Evolutionary conservation across 2,888 invertebrate genomes (phyloP), one percentile per base, ranked within the genome.

Genomic region (Lasius fuliginosus): DNA sequence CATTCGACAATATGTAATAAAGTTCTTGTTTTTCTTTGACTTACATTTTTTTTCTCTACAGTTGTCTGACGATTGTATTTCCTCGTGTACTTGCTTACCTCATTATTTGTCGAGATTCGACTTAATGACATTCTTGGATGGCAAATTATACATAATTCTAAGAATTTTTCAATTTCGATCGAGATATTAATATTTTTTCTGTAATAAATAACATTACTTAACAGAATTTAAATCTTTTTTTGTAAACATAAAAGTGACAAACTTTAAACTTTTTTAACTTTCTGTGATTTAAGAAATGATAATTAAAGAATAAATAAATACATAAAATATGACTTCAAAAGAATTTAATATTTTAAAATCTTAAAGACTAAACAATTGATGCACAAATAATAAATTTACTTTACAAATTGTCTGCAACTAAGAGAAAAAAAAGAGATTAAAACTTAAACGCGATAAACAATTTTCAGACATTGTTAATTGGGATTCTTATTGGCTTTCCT

Each of bases 51-150:
- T 56, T 36, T 15, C 46, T 53, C n/a, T 1, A 30, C 33, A 40
- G 15, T 53, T 71, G 15, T 67, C 0, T n/a, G 15, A 15, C 1
- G 5, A 76, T 75, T 46, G 74, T 69, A 58, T 18, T 79, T 68
- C 27, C 56, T 12, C 30, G n/a, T 18, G 11, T 49, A 36, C 15
- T 65, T 40, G 30, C n/a, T 68, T 49, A 23, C 11, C 11, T 49
- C 11, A 12, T 36, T 68, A n/a, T 36, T 36, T 36, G 36, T 36
- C 36, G 4, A 36, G 36, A 36, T 36, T 36, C 36, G 6, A 36
- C 36, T 36, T 36, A 36, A 62, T 33, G 12, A 6, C 56, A 76
- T 36, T 53, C 27, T 56, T 40, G n/a, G 6, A 40, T 12, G 58
- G 56, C 40, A 77, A 77, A 67, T 56, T 15, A 18, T 18, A 1